Percentiles rank a stretch among this genome's conserved stretches.
phyloP scores from a whole-genome alignment of 2,113 vertebrate genomes.

The Zapus hudsonius region DNA sequence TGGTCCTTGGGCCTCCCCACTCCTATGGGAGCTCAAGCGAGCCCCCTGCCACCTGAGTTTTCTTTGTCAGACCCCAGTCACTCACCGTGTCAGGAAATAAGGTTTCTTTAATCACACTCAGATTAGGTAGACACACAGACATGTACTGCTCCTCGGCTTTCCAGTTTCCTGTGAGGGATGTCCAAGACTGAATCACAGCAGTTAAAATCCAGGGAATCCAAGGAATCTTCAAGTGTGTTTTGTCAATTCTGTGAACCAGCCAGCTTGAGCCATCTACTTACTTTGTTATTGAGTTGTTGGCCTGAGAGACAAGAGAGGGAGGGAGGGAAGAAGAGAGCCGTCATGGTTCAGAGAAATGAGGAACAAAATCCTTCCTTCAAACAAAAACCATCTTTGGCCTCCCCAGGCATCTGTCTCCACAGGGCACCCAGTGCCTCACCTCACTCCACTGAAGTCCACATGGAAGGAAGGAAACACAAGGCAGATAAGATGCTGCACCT shows the following conservation, averaged over 20 bases:
- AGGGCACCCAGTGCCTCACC: slow-evolving; percentile 60
- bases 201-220: slow-evolving; percentile 18
- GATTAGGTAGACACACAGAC: not conserved
- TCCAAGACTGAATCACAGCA: not conserved
- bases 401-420: slow-evolving; percentile 55
- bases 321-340: not conserved
- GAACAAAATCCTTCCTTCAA: slow-evolving; percentile 59
- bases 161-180: not conserved
- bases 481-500: not conserved
- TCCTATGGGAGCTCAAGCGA: fast-evolving
- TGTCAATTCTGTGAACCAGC: slow-evolving; percentile 62
- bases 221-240: slow-evolving; percentile 52
- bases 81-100: not conserved
- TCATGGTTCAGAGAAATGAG: slow-evolving; percentile 36
- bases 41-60: no score
- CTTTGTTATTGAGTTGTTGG: slow-evolving; percentile 70
- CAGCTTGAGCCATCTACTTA: slow-evolving; percentile 53
- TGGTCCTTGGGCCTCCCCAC: not conserved
- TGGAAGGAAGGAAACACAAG: slow-evolving; percentile 53
- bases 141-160: not conserved
- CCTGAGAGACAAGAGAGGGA: slow-evolving; percentile 31
- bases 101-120: not conserved
- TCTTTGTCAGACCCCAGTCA: not conserved
- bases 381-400: slow-evolving; percentile 47
- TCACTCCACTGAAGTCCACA: slow-evolving; percentile 68